Evolutionary conservation across 2,797 vertebrate species (phyloP), one percentile per base, ranked within the genome.

Genomic region (Gobionotothen gibberifrons): DNA sequence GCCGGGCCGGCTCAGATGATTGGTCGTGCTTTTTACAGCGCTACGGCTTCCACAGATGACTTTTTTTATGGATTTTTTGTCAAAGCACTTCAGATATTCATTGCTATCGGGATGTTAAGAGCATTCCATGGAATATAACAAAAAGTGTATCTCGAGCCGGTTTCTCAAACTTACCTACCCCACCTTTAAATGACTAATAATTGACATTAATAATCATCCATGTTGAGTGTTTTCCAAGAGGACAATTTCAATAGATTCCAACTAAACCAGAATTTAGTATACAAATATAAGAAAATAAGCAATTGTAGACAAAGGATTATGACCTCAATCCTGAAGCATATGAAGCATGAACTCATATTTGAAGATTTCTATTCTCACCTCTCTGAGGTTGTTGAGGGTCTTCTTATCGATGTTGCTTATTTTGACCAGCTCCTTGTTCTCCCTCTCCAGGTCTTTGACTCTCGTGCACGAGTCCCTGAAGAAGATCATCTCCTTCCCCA

Each of bases 391-490:
- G 75, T 94, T 92, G 69, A 99, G 93, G 0, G 97, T 99, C 95
- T 97, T 99, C 93, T 98, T 97, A 84, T 99, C 98, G 63, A 99
- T 99, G 67, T 94, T 95, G 66, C 92, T 91, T 90, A 95, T 97
- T 89, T 99, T 99, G 67, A 97, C 94, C 48, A 98, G 94, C 46
- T 99, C 98, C 78, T 97, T 99, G 82, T 97, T 99, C 85, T 99
- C 97, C 62, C 94, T 97, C 80, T 99, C 98, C 72, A 98, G 90
- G 69, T 99, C 98, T 88, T 97, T 97, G 54, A 98, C 90, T 36
- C 97, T 95, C 2, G 94, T 74, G 81, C 95, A 97, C 0, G 96
- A 97, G 80, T 99, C 98, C 84, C 96, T 97, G 89, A 96, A 97
- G 47, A 96, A 78, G 88, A 91, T 93, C 74, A 98, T 96, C 93